phyloP scores from a whole-genome alignment of 92 coral and sea anemone genomes.

The Phymanthus crucifer region DNA sequence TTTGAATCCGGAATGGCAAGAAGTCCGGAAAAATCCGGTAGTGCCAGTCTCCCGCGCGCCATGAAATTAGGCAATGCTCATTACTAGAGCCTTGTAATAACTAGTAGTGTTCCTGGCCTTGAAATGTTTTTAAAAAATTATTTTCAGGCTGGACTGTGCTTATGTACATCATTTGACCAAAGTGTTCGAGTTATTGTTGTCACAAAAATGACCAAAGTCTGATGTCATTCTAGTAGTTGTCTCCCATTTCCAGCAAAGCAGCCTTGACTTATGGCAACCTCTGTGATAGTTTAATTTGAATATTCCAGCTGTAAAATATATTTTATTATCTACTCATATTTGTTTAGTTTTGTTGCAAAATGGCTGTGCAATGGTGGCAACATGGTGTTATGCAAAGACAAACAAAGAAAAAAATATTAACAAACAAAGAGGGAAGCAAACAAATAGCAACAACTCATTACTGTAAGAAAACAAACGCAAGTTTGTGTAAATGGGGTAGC shows the following conservation, averaged over 20 bases:
- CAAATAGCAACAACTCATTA: background rate
- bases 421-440: background rate
- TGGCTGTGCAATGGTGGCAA: no score
- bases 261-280: background rate
- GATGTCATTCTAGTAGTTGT: background rate
- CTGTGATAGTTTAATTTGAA: no score
- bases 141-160: slow-evolving; percentile 92
- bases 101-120: no score
- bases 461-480: background rate
- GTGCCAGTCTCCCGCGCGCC: no score
- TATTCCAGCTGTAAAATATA: no score
- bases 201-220: slow-evolving; percentile 78
- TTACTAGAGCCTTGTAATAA: no score
- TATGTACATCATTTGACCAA: slow-evolving; percentile 98
- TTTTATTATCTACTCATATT: no score
- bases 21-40: no score
- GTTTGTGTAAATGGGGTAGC: background rate
- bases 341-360: no score
- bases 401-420: background rate
- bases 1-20: background rate
- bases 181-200: slow-evolving; percentile 86
- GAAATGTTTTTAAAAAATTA: background rate
- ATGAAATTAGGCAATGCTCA: no score
- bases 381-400: no score
- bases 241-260: background rate